Conservation (phyloP, 92 coral and sea anemone genomes). For the Phenganax marumi region DNA sequence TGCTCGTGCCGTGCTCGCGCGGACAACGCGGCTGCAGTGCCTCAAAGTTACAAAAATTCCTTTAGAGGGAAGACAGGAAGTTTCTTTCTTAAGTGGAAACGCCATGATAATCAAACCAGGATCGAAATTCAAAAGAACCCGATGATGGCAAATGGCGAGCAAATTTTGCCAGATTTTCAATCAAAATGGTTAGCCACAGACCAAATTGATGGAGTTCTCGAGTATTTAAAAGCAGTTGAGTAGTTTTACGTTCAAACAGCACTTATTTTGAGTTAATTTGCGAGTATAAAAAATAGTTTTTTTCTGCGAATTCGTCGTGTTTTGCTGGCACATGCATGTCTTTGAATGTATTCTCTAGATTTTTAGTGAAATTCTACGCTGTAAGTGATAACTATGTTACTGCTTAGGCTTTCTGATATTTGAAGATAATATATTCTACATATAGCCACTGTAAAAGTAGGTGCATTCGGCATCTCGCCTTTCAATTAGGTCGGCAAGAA, state of each 20-base stretch:
- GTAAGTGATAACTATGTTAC: background rate
- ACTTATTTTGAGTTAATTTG: too few relatives aligned
- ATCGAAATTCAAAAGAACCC: conserved; percentile 24
- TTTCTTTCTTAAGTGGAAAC: background rate
- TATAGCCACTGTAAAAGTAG: background rate
- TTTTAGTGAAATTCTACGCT: too few relatives aligned
- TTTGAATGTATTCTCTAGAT: too few relatives aligned
- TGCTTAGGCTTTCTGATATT: background rate
- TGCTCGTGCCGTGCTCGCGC: too few relatives aligned
- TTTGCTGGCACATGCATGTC: background rate
- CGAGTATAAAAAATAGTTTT: background rate
- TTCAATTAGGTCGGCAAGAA: background rate
- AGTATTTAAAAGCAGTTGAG: conserved; percentile 80
- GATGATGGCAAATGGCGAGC: conserved; percentile 33
- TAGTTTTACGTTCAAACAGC: background rate
- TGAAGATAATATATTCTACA: background rate
- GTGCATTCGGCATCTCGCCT: background rate
- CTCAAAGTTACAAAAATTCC: background rate
- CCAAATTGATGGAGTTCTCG: conserved; percentile 74
- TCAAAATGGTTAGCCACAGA: conserved; percentile 67
- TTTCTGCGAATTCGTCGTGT: background rate
- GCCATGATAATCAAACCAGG: background rate
- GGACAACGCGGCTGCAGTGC: too few relatives aligned
- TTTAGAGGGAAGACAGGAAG: background rate
- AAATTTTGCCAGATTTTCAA: conserved; percentile 4